phyloP scores from a whole-genome alignment of 2,113 vertebrate species.

The Poeciliopsis turrubarensis region DNA sequence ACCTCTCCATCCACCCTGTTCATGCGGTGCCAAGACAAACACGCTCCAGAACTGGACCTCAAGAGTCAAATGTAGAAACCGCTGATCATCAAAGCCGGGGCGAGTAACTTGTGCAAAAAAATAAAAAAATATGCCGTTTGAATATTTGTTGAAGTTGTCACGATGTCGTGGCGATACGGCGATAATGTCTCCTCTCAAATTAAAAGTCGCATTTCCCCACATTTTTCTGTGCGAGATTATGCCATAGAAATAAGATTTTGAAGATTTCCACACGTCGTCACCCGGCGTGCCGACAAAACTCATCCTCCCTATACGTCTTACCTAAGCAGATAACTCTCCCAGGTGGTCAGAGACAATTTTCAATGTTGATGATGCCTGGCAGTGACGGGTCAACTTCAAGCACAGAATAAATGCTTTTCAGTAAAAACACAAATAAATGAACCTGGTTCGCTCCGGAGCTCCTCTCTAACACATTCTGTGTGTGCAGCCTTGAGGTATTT shows the following conservation, averaged over 20 bases:
- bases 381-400: slow-evolving; percentile 15
- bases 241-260: too few relatives aligned
- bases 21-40: not conserved
- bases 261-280: not conserved
- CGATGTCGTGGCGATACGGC: too few relatives aligned
- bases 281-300: not conserved
- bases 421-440: slow-evolving; percentile 34
- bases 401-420: slow-evolving; percentile 34
- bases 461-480: not conserved
- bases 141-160: too few relatives aligned
- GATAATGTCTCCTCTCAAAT: too few relatives aligned
- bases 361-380: not conserved
- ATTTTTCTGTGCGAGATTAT: too few relatives aligned
- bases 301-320: not conserved
- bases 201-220: too few relatives aligned
- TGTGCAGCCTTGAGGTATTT: not conserved
- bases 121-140: too few relatives aligned
- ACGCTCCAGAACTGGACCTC: not conserved
- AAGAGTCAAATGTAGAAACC: not conserved
- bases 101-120: too few relatives aligned
- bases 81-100: not conserved
- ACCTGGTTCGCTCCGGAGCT: not conserved
- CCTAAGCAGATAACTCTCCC: not conserved
- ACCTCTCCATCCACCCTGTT: not conserved
- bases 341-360: not conserved